phyloP scores from a whole-genome alignment of 1,140 invertebrate species.

The Apolygus lucorum region DNA sequence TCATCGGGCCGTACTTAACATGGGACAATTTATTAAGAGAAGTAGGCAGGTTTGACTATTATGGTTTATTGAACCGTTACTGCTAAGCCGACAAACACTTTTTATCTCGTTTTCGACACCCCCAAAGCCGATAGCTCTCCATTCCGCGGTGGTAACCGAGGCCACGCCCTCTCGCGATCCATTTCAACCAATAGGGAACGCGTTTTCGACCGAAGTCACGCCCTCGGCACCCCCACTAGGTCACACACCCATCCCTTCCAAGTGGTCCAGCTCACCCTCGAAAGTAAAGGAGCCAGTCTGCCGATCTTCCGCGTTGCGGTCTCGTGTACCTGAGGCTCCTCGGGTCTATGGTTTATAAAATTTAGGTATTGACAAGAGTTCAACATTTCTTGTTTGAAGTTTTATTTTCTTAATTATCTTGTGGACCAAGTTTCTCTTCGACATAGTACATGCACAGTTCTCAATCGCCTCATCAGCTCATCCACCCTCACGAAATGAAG shows the following conservation, averaged over 20 bases:
- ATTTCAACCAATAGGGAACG: background rate
- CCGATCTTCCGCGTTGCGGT: background rate
- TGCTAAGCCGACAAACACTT: background rate
- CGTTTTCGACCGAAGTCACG: background rate
- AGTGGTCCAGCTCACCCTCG: background rate
- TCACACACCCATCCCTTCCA: background rate
- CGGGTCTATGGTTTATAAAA: too few species aligned
- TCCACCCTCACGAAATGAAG: background rate
- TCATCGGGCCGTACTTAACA: too few species aligned
- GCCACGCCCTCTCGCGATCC: background rate
- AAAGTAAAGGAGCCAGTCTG: background rate
- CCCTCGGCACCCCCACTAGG: background rate
- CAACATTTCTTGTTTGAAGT: too few species aligned
- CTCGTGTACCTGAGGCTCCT: background rate
- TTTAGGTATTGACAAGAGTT: too few species aligned
- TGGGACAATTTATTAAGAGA: background rate
- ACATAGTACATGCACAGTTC: background rate
- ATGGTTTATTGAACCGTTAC: background rate
- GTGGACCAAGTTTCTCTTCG: too few species aligned
- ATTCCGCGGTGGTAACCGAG: background rate
- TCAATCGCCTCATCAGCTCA: background rate
- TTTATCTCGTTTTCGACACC: background rate
- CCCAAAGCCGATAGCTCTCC: background rate
- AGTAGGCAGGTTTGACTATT: background rate
- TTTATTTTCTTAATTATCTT: too few species aligned